Percentiles rank a stretch among this genome's conserved stretches.
Evolutionary conservation across 2,797 vertebrate genomes (phyloP).

Genomic region (Hypotaenidia okinawae): DNA sequence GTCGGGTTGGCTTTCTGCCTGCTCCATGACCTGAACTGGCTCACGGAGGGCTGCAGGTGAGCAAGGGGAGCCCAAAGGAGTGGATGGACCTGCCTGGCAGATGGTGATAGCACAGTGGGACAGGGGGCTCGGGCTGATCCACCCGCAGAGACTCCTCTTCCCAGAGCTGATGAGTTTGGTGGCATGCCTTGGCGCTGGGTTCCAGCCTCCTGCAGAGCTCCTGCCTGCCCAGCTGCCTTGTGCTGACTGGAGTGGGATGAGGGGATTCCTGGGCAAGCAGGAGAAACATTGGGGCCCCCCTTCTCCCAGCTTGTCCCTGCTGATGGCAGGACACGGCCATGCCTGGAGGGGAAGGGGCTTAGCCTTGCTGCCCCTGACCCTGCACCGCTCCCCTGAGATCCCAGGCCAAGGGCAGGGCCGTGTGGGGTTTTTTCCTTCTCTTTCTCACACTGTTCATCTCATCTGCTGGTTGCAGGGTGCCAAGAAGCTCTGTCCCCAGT

Average conservation of each 20-base stretch:
- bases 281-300: background rate
- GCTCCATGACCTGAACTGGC: background rate
- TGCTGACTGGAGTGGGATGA: background rate
- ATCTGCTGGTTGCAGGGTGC: slow-evolving; percentile 85
- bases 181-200: background rate
- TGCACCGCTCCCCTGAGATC: background rate
- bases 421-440: background rate
- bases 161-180: background rate
- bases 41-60: background rate
- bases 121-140: rapidly evolving
- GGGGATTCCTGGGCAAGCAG: background rate
- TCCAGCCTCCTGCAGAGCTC: background rate
- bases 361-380: background rate
- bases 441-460: background rate
- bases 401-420: background rate
- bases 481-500: slow-evolving; percentile 99
- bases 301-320: background rate
- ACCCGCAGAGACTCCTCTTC: background rate
- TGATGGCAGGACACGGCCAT: background rate
- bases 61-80: background rate
- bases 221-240: background rate
- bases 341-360: background rate
- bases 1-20: background rate
- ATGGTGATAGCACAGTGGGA: background rate
- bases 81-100: background rate